These are phyloP conservation scores for Ctenodactylus gundi DNA, from an alignment of 2,113 vertebrate species.

Conservation along the genomic window DNA sequence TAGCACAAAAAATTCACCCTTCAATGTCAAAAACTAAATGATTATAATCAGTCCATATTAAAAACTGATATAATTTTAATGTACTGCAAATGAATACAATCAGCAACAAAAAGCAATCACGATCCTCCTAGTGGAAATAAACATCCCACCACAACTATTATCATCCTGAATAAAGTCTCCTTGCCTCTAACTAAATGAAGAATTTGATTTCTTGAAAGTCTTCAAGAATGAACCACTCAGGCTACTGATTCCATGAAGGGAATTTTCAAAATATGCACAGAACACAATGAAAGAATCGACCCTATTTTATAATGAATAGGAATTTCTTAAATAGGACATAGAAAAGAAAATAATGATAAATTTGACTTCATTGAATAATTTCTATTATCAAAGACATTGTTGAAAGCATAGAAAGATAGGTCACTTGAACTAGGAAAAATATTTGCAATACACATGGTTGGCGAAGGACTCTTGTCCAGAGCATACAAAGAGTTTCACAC, in stretches of 20 bases:
- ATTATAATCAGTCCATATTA: background rate
- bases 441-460: background rate
- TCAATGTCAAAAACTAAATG: conserved; percentile 31
- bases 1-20: background rate
- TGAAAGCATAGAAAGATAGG: background rate
- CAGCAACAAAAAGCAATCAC: background rate
- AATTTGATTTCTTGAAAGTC: background rate
- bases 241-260: background rate
- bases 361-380: background rate
- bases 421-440: background rate
- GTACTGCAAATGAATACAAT: background rate
- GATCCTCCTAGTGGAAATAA: background rate
- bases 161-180: background rate
- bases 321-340: background rate
- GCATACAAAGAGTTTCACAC: background rate
- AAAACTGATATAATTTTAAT: background rate
- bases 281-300: background rate
- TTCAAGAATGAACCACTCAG: background rate
- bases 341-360: background rate
- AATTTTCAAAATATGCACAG: conserved; percentile 24
- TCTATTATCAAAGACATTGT: background rate
- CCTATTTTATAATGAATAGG: background rate
- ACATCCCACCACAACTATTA: background rate
- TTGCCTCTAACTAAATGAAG: background rate
- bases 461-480: background rate